These are phyloP conservation scores for Petrocephalus microphthalmus DNA, from an alignment of 2,113 vertebrate genomes.

Conservation along the genomic window DNA sequence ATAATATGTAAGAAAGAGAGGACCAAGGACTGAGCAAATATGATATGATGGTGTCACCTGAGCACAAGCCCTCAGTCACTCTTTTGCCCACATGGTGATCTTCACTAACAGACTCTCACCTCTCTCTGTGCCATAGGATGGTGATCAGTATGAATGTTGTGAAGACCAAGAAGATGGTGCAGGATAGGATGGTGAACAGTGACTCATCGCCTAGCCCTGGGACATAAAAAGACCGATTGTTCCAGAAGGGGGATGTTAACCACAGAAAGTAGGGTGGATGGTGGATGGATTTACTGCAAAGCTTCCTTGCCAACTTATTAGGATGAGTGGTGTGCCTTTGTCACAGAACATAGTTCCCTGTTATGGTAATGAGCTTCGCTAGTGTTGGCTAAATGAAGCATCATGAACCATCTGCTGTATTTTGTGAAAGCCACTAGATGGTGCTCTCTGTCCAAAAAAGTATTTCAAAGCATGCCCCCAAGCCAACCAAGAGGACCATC, in stretches of 20 bases:
- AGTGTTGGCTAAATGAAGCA: background rate
- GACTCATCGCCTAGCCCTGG: conserved; percentile 37
- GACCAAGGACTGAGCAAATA: conserved; percentile 19
- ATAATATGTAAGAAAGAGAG: background rate
- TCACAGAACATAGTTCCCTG: background rate
- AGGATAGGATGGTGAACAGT: conserved; percentile 14
- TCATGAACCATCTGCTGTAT: background rate
- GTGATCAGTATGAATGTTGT: background rate
- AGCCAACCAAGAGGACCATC: background rate
- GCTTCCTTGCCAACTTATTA: background rate
- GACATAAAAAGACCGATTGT: conserved; percentile 20
- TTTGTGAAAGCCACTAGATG: background rate
- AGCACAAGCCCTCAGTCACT: background rate
- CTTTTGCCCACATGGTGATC: background rate
- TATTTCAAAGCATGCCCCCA: background rate
- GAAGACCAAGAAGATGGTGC: background rate
- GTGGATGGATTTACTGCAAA: background rate
- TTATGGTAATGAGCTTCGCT: background rate
- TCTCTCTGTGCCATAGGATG: conserved; percentile 3
- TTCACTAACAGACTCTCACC: background rate
- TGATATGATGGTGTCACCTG: background rate
- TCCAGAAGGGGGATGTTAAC: background rate
- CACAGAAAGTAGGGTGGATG: background rate
- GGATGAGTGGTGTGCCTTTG: background rate
- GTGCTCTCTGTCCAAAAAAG: background rate